A percentile compares a stretch with the other conserved stretches of the same genome.
These are phyloP conservation scores for Sarcophaga bullata DNA, from an alignment of 1,140 invertebrate genomes.

Conservation along the genomic window DNA sequence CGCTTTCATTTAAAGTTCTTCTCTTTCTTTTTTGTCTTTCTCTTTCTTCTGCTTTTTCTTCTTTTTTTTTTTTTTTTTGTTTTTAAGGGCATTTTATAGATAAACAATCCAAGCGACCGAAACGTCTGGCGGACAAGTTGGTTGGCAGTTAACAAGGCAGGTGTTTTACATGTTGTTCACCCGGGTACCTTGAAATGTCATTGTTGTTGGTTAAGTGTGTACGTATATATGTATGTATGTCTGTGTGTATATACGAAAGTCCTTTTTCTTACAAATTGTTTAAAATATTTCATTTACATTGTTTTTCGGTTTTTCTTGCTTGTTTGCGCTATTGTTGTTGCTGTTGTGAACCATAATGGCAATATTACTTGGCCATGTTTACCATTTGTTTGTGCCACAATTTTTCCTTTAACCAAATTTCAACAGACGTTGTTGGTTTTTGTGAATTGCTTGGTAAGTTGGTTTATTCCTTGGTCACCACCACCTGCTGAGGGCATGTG, in stretches of 20 bases:
- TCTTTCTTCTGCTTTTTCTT: neutral
- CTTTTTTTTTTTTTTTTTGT: neutral
- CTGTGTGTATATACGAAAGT: neutral
- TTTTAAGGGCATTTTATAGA: neutral
- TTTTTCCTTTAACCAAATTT: too few relatives aligned
- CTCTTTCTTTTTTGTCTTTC: neutral
- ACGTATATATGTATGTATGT: too few relatives aligned
- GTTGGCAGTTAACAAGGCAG: neutral
- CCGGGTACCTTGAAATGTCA: neutral
- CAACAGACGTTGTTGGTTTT: too few relatives aligned
- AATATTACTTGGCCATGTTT: too few relatives aligned
- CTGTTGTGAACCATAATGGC: too few relatives aligned
- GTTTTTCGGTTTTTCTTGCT: neutral
- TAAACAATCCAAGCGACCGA: too few relatives aligned
- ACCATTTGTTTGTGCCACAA: too few relatives aligned
- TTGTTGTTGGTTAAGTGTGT: too few relatives aligned
- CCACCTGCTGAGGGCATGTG: neutral
- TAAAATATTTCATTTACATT: constrained; percentile 11
- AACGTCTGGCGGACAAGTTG: too few relatives aligned
- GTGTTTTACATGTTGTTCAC: constrained; percentile 4
- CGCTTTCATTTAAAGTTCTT: neutral
- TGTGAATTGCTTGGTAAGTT: too few relatives aligned
- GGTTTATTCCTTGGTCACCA: neutral
- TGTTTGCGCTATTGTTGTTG: too few relatives aligned
- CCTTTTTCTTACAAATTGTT: neutral